Evolutionary conservation across 2,797 vertebrate species (phyloP), one percentile per base, ranked within the genome.

Genomic region (Anabacerthia variegaticeps): DNA sequence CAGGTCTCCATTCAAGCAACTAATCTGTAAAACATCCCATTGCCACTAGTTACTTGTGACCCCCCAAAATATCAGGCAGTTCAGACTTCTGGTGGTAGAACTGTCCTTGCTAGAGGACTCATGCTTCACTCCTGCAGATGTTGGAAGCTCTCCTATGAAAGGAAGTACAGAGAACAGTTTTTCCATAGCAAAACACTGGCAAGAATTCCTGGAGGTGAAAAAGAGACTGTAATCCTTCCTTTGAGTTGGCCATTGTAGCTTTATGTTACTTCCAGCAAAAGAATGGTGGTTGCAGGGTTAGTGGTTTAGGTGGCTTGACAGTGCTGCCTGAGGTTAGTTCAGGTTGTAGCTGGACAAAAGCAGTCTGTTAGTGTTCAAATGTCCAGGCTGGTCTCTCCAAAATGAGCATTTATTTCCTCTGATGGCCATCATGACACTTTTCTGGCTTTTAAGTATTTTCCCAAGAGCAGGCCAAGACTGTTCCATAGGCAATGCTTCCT

Each of bases 361-460:
- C 44, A 76, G 4, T 92, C 27, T 71, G 52, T 32, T 73, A 34
- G n/a, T 32, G 34, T 73, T 92, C 67, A 80, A 89, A 58, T 56
- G 34, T 32, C 82, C 34, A 67, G 55, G 15, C 55, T 67, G 39
- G 52, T 86, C 80, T 78, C 67, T 44, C 27, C 41, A 52, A 34
- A 78, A 77, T 23, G 14, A 66, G 11, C 19, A 39, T 79, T 92
- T 67, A 12, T 85, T 88, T 95, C 39, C 18, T 84, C 23, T 84
- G 37, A 66, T 62, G 52, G 19, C 34, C 41, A 34, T 81, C 7
- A 17, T 79, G 85, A 88, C 73, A 54, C 32, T 92, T 94, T 93
- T 88, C 55, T 97, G 95, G 87, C 85, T 90, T 92, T 86, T 58
- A 41, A 44, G 56, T 90, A 18, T 92, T 89, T 96, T 92, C 59